These are phyloP conservation scores for Pachyramphus minor DNA, from an alignment of 2,113 vertebrate species.

Conservation along the genomic window DNA sequence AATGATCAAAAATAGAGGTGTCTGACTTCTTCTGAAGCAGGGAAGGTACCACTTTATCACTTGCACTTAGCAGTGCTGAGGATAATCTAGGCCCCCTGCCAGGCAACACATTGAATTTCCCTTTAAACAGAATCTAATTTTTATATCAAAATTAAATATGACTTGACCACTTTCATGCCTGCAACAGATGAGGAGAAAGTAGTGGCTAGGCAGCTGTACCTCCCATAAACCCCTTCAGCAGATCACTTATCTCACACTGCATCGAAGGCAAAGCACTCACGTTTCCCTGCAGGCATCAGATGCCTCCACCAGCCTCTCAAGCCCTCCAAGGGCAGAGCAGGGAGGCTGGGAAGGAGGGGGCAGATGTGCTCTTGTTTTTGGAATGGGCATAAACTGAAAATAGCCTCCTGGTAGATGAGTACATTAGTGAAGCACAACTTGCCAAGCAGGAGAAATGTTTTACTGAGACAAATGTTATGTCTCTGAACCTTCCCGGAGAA, in stretches of 20 bases:
- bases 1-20: neutral
- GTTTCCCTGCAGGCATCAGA: neutral
- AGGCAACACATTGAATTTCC: neutral
- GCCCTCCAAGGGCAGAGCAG: neutral
- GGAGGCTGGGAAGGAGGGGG: neutral
- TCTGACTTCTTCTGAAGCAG: neutral
- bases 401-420: neutral
- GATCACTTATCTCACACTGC: neutral
- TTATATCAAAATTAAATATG: neutral
- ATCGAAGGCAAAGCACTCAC: neutral
- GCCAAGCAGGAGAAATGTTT: neutral
- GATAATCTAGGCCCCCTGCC: neutral
- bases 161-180: neutral
- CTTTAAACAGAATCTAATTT: neutral
- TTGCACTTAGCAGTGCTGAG: neutral
- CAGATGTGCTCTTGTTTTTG: neutral
- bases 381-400: neutral
- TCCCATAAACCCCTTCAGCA: neutral
- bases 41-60: neutral
- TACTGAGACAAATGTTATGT: neutral
- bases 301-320: neutral
- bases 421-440: conserved; percentile 29
- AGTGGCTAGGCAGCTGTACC: neutral
- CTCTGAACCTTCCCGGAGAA: neutral
- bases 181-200: neutral